These are phyloP conservation scores for Drosophila arizonae DNA, from an alignment of 1,140 invertebrate genomes.

Conservation along the genomic window DNA sequence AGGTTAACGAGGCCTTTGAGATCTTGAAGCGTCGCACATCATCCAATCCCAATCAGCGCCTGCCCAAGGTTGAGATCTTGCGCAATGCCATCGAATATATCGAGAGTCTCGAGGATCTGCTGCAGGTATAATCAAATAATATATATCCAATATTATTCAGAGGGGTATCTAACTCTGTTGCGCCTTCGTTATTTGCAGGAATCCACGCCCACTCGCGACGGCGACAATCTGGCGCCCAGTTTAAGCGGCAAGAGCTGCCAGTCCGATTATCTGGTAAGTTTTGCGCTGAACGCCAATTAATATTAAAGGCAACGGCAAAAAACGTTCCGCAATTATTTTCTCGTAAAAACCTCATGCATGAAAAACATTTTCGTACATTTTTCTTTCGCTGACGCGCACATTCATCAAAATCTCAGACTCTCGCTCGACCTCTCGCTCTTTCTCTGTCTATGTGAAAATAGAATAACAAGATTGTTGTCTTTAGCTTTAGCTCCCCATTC, in stretches of 20 bases:
- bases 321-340: slow-evolving; percentile 80
- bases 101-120: slow-evolving; percentile 94
- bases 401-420: slow-evolving; percentile 74
- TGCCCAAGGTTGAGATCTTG: slow-evolving; percentile 98
- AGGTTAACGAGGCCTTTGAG: slow-evolving; percentile 99
- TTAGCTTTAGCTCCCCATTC: slow-evolving; percentile 24
- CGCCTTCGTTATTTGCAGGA: slow-evolving; percentile 45
- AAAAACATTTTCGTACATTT: slow-evolving; percentile 77
- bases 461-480: slow-evolving; percentile 45
- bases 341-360: slow-evolving; percentile 80
- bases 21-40: slow-evolving; percentile 95
- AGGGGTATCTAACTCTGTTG: background rate
- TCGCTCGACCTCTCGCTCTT: too few species aligned
- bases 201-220: slow-evolving; percentile 70
- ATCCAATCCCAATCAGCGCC: slow-evolving; percentile 95
- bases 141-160: too few species aligned
- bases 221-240: slow-evolving; percentile 74
- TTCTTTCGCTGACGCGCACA: slow-evolving; percentile 75
- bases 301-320: slow-evolving; percentile 47
- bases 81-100: slow-evolving; percentile 99
- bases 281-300: slow-evolving; percentile 67
- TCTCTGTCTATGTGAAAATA: slow-evolving; percentile 67
- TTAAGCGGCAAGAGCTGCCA: slow-evolving; percentile 75
- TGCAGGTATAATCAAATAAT: slow-evolving; percentile 84
- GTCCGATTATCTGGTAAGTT: slow-evolving; percentile 82